phyloP scores from a whole-genome alignment of 1,140 invertebrate genomes.

The Drosophila setifemur region DNA sequence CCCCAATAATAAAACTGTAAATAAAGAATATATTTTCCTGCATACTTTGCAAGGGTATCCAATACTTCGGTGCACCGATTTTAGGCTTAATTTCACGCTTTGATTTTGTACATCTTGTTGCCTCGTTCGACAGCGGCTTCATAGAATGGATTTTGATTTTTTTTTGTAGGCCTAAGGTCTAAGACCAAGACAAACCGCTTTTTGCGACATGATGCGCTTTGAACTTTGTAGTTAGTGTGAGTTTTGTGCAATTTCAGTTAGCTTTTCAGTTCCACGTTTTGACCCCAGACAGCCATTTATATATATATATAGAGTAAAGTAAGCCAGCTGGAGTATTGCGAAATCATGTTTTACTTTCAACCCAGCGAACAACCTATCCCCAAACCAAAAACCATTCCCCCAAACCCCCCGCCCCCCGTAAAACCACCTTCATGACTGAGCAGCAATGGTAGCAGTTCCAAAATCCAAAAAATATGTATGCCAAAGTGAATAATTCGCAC shows the following conservation, averaged over 20 bases:
- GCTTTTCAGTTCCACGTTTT: slow-evolving; percentile 1
- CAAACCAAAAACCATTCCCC: neutral
- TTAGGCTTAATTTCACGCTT: slow-evolving; percentile 23
- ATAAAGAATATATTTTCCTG: neutral
- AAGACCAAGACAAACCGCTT: slow-evolving; percentile 21
- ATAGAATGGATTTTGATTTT: slow-evolving; percentile 39
- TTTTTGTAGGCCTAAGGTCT: slow-evolving; percentile 45
- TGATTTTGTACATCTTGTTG: slow-evolving; percentile 28
- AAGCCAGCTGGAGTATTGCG: slow-evolving; percentile 62
- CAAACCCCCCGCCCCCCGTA: slow-evolving; percentile 23
- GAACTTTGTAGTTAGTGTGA: slow-evolving; percentile 40
- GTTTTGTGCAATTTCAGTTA: slow-evolving; percentile 35
- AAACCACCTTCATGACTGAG: slow-evolving; percentile 71
- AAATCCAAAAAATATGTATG: slow-evolving; percentile 58
- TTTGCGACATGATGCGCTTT: slow-evolving; percentile 36
- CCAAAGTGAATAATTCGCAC: slow-evolving; percentile 47
- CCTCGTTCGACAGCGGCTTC: slow-evolving; percentile 29
- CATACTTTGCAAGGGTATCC: slow-evolving; percentile 19
- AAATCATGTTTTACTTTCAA: slow-evolving; percentile 69
- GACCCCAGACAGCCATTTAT: slow-evolving; percentile 19
- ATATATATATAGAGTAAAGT: slow-evolving; percentile 30
- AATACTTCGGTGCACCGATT: slow-evolving; percentile 7
- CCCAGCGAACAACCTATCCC: slow-evolving; percentile 3
- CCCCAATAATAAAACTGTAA: too few relatives aligned
- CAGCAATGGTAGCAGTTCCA: slow-evolving; percentile 80